Conservation (phyloP, 2,797 vertebrate genomes). For the Lithobates pipiens region DNA sequence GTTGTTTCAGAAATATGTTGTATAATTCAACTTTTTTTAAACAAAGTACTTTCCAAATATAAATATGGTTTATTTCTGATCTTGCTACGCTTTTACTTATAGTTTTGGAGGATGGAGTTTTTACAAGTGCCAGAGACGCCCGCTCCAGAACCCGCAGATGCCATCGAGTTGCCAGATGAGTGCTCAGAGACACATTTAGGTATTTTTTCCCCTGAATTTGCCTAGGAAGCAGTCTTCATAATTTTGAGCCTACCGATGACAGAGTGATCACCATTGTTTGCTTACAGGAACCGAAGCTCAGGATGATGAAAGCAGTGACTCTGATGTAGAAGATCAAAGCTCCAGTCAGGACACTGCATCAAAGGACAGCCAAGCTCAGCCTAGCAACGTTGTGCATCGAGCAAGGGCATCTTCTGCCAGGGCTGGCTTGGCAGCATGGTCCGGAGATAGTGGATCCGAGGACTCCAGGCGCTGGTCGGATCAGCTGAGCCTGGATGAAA, state of each 20-base stretch:
- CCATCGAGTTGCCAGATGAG: slow-evolving; percentile 88
- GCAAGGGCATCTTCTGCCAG: slow-evolving; percentile 81
- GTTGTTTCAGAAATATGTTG: background rate
- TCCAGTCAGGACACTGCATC: slow-evolving; percentile 80
- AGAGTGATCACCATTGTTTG: slow-evolving; percentile 29
- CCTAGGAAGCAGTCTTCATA: background rate
- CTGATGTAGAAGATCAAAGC: slow-evolving; percentile 88
- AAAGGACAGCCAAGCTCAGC: slow-evolving; percentile 79
- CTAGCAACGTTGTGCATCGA: slow-evolving; percentile 80
- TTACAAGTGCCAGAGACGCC: slow-evolving; percentile 98
- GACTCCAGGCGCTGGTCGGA: slow-evolving; percentile 96
- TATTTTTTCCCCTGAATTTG: slow-evolving; percentile 68
- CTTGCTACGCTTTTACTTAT: background rate
- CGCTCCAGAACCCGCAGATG: slow-evolving; percentile 88
- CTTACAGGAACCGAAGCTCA: slow-evolving; percentile 84
- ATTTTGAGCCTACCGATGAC: background rate
- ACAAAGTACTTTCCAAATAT: background rate
- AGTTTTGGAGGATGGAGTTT: slow-evolving; percentile 99
- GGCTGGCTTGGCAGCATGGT: slow-evolving; percentile 79
- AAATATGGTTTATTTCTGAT: background rate
- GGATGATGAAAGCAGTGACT: slow-evolving; percentile 96
- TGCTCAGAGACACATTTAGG: slow-evolving; percentile 90
- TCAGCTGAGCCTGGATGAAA: slow-evolving; percentile 95
- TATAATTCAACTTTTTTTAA: background rate
- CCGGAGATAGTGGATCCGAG: slow-evolving; percentile 89